These are phyloP conservation scores for Nomada goodeniana DNA, from an alignment of 2,888 invertebrate species.

Conservation along the genomic window DNA sequence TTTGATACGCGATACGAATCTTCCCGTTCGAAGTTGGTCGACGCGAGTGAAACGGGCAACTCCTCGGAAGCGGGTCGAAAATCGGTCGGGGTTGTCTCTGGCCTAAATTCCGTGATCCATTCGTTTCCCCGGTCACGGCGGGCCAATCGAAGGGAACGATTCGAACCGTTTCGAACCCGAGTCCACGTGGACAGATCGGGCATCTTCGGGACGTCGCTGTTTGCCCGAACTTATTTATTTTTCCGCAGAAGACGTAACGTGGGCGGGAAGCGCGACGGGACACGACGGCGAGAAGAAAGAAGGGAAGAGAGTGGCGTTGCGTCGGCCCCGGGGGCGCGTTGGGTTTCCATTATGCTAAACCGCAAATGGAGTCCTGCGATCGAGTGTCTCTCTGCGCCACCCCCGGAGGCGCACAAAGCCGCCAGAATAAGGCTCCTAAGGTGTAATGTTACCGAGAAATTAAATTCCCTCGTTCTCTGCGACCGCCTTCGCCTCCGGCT, in stretches of 20 bases:
- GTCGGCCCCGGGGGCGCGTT: conserved; percentile 80
- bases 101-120: background rate
- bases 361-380: conserved; percentile 84
- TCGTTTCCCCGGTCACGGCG: background rate
- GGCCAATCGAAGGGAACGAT: too few species aligned
- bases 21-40: background rate
- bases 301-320: conserved; percentile 45
- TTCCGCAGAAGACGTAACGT: conserved; percentile 36
- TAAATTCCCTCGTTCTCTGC: conserved; percentile 79
- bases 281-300: conserved; percentile 22
- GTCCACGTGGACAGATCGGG: conserved; percentile 29
- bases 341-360: conserved; percentile 84
- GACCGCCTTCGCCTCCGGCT: conserved; percentile 46
- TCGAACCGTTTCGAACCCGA: background rate
- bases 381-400: conserved; percentile 81
- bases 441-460: conserved; percentile 84
- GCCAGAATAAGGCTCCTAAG: conserved; percentile 79
- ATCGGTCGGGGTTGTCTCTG: background rate
- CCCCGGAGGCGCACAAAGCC: conserved; percentile 79
- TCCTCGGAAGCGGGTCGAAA: background rate
- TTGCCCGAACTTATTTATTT: conserved; percentile 63
- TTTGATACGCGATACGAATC: background rate
- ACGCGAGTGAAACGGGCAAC: background rate
- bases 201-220: conserved; percentile 26
- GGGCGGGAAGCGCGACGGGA: conserved; percentile 33